Percentiles rank a stretch among this genome's conserved stretches.
phyloP scores from a whole-genome alignment of 2,888 invertebrate genomes.

The Zhengitettix transpicula region DNA sequence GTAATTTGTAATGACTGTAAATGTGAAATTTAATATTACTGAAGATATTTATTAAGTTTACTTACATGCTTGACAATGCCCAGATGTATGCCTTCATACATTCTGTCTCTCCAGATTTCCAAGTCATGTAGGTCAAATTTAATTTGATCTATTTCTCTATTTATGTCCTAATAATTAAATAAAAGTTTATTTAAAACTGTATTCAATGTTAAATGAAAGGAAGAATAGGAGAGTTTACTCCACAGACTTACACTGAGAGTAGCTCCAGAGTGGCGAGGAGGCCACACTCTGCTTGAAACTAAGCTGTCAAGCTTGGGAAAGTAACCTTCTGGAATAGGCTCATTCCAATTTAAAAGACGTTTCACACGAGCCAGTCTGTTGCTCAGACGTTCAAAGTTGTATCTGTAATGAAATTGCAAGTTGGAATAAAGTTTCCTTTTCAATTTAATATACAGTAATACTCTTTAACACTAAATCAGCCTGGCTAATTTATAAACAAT shows the following conservation, averaged over 20 bases:
- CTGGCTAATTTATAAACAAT: too few relatives aligned
- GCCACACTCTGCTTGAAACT: constrained; percentile 24
- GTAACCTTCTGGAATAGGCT: constrained; percentile 20
- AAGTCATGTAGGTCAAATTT: constrained; percentile 19
- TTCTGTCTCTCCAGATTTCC: constrained; percentile 23
- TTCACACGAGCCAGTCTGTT: constrained; percentile 18
- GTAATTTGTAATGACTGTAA: too few relatives aligned
- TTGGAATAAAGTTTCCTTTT: too few relatives aligned
- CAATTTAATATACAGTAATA: too few relatives aligned
- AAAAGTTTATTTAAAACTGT: too few relatives aligned
- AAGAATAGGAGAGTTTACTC: too few relatives aligned
- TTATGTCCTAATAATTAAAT: background rate
- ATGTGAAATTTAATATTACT: too few relatives aligned
- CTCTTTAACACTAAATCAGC: too few relatives aligned
- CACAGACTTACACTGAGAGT: constrained; percentile 9
- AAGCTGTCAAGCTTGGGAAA: constrained; percentile 21
- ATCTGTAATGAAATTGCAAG: constrained; percentile 15
- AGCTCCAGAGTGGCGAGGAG: constrained; percentile 15
- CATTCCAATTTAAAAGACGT: constrained; percentile 17
- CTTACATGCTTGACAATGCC: constrained; percentile 16
- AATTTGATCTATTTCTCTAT: constrained; percentile 16
- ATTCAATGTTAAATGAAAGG: too few relatives aligned
- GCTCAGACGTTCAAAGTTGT: constrained; percentile 22
- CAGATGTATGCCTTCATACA: constrained; percentile 24
- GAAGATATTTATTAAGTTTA: background rate